phyloP scores from a whole-genome alignment of 2,888 invertebrate genomes.

The Pyrocoelia pectoralis region DNA sequence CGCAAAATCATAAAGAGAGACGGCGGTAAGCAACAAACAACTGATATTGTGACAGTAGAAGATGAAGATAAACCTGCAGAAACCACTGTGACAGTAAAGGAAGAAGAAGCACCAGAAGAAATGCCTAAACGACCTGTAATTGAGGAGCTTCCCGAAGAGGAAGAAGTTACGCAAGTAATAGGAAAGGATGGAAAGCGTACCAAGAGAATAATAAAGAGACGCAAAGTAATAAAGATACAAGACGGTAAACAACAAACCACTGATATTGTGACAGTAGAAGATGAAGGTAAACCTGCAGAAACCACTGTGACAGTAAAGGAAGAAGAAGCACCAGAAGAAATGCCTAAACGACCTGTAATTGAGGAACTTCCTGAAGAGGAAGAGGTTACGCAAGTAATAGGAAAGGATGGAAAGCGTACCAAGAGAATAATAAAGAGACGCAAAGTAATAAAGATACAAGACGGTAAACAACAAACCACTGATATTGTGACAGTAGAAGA shows the following conservation, averaged over 20 bases:
- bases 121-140: too few relatives aligned
- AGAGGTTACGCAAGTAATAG: slow-evolving; percentile 33
- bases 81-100: slow-evolving; percentile 48
- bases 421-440: slow-evolving; percentile 22
- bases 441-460: slow-evolving; percentile 27
- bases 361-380: slow-evolving; percentile 42
- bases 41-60: slow-evolving; percentile 56
- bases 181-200: slow-evolving; percentile 46
- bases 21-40: slow-evolving; percentile 54
- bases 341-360: slow-evolving; percentile 45
- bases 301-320: slow-evolving; percentile 48
- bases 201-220: slow-evolving; percentile 50
- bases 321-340: slow-evolving; percentile 42
- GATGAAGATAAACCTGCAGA: slow-evolving; percentile 52
- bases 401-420: slow-evolving; percentile 34
- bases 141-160: slow-evolving; percentile 53
- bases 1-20: slow-evolving; percentile 41
- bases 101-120: slow-evolving; percentile 44
- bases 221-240: slow-evolving; percentile 52
- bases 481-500: slow-evolving; percentile 54
- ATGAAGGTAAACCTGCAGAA: slow-evolving; percentile 50
- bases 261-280: slow-evolving; percentile 49
- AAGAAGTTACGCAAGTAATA: slow-evolving; percentile 45
- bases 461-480: slow-evolving; percentile 46
- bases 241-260: slow-evolving; percentile 46